phyloP scores from a whole-genome alignment of 2,888 invertebrate species.

The Ophioninae sp. region DNA sequence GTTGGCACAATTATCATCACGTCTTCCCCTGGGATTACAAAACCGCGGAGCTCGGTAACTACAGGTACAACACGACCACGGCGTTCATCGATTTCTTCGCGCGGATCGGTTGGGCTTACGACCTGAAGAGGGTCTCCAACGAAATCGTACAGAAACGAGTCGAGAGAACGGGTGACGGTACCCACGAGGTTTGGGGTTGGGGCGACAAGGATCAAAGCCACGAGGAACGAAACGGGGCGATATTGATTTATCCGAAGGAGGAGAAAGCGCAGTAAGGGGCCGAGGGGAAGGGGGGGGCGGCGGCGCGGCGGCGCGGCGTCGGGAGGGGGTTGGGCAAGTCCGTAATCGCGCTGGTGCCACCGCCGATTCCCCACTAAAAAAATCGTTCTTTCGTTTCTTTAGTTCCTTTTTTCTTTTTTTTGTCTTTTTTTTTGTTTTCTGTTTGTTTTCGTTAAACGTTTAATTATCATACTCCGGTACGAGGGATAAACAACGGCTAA shows the following conservation, averaged over 20 bases:
- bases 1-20: constrained; percentile 98
- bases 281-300: too few relatives aligned
- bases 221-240: constrained; percentile 74
- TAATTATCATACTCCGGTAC: too few relatives aligned
- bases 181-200: constrained; percentile 89
- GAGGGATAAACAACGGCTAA: background rate
- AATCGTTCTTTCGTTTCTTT: too few relatives aligned
- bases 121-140: constrained; percentile 89
- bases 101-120: constrained; percentile 93
- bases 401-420: too few relatives aligned
- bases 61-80: constrained; percentile 82
- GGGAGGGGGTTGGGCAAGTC: too few relatives aligned
- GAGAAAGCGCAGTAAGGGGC: constrained; percentile 47
- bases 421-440: background rate
- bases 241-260: constrained; percentile 65
- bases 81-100: constrained; percentile 87
- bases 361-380: constrained; percentile 4
- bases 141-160: constrained; percentile 88
- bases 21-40: constrained; percentile 97
- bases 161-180: constrained; percentile 88
- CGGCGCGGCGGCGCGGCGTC: too few relatives aligned
- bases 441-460: constrained; percentile 5
- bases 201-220: constrained; percentile 76
- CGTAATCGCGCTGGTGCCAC: background rate
- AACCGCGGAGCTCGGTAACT: constrained; percentile 90